These are phyloP conservation scores for Campopleginae sp. DNA, from an alignment of 2,888 invertebrate species.

Conservation along the genomic window DNA sequence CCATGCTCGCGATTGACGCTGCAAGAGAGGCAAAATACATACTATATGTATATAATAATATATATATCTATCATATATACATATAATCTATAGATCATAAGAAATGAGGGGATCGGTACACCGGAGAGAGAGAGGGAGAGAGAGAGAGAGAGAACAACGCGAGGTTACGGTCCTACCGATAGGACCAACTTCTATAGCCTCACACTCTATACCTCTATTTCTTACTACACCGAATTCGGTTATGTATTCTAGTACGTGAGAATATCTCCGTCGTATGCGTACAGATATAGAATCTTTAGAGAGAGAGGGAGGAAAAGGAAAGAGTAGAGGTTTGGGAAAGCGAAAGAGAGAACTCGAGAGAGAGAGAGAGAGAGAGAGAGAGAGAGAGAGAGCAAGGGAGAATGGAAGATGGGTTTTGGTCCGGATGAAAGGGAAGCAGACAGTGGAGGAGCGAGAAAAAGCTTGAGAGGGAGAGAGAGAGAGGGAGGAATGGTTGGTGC, in stretches of 20 bases:
- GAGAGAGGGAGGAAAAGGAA: slow-evolving; percentile 22
- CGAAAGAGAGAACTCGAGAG: slow-evolving; percentile 63
- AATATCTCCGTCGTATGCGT: slow-evolving; percentile 47
- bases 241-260: slow-evolving; percentile 11
- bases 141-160: slow-evolving; percentile 64
- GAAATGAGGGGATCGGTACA: slow-evolving; percentile 36
- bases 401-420: slow-evolving; percentile 67
- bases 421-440: slow-evolving; percentile 67
- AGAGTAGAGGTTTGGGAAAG: slow-evolving; percentile 48
- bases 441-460: slow-evolving; percentile 51
- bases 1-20: slow-evolving; percentile 50
- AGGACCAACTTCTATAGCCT: slow-evolving; percentile 34
- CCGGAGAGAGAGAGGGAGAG: slow-evolving; percentile 67
- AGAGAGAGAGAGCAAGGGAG: slow-evolving; percentile 64
- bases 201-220: slow-evolving; percentile 12
- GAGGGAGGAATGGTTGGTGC: slow-evolving; percentile 58
- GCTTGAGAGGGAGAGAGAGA: slow-evolving; percentile 10
- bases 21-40: slow-evolving; percentile 53
- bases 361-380: slow-evolving; percentile 61
- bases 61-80: slow-evolving; percentile 23
- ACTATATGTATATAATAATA: too few species aligned
- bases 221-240: slow-evolving; percentile 23
- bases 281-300: slow-evolving; percentile 40
- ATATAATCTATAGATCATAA: slow-evolving; percentile 16
- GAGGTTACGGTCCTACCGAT: slow-evolving; percentile 55